A percentile compares a stretch with the other conserved stretches of the same genome.
These are phyloP conservation scores for Athetis lepigone DNA, from an alignment of 2,888 invertebrate species.

Conservation along the genomic window DNA sequence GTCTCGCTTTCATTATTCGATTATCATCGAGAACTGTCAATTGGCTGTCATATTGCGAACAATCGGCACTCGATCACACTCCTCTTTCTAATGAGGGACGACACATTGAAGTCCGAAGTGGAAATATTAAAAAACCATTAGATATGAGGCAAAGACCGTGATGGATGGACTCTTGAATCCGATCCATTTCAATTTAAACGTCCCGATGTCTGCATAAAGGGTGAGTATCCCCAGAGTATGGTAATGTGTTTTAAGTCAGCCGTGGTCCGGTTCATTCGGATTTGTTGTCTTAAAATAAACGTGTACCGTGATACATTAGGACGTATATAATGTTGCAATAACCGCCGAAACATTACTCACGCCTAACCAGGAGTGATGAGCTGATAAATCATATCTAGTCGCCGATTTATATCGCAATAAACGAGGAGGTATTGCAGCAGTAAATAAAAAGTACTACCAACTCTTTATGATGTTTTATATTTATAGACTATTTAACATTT, in stretches of 20 bases:
- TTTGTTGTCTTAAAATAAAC: conserved; percentile 55
- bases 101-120: conserved; percentile 76
- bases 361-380: conserved; percentile 88
- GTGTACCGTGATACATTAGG: conserved; percentile 67
- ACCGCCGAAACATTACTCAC: conserved; percentile 83
- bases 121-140: conserved; percentile 90
- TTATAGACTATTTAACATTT: conserved; percentile 64
- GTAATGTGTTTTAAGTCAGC: conserved; percentile 80
- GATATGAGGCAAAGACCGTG: conserved; percentile 83
- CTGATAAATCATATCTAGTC: conserved; percentile 89
- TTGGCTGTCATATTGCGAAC: conserved; percentile 86
- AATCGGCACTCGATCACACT: conserved; percentile 83
- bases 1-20: conserved; percentile 78
- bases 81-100: conserved; percentile 80
- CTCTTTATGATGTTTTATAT: conserved; percentile 79
- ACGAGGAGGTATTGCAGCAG: conserved; percentile 81
- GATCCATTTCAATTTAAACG: conserved; percentile 89
- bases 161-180: conserved; percentile 88
- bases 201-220: conserved; percentile 81
- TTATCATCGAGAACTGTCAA: conserved; percentile 84
- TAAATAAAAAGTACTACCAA: conserved; percentile 84
- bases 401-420: conserved; percentile 89
- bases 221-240: conserved; percentile 83
- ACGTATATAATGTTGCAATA: conserved; percentile 83
- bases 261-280: conserved; percentile 66